Conservation (phyloP, 2,797 vertebrate species). For the Gallinago solitaria region DNA sequence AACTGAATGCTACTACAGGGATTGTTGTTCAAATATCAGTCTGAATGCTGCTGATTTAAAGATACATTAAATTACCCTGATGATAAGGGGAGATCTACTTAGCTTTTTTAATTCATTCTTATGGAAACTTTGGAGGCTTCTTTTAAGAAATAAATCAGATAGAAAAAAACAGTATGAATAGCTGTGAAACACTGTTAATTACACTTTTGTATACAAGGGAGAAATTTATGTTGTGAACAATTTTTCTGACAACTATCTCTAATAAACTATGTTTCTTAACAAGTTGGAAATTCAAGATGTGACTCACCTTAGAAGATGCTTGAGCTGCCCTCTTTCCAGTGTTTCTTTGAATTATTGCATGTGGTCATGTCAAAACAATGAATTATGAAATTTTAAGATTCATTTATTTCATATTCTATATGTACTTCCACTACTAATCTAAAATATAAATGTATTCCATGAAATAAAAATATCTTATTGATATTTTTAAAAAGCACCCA, state of each 20-base stretch:
- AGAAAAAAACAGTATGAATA: background rate
- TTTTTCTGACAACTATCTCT: slow-evolving; percentile 6
- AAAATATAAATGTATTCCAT: slow-evolving; percentile 12
- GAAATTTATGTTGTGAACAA: background rate
- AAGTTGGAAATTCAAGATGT: background rate
- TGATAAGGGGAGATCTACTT: background rate
- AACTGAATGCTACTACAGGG: background rate
- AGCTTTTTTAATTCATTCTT: background rate
- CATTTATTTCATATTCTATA: background rate
- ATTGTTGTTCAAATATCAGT: background rate
- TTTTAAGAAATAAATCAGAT: background rate
- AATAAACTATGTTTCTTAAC: background rate
- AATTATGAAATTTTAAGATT: slow-evolving; percentile 41
- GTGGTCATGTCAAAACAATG: background rate
- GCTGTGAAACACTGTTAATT: background rate
- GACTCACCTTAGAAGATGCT: background rate
- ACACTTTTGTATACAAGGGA: background rate
- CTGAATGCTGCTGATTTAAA: background rate
- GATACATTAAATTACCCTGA: background rate
- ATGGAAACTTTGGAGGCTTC: background rate
- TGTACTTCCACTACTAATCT: slow-evolving; percentile 6
- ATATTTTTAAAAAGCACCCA: background rate
- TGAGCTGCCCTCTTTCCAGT: background rate
- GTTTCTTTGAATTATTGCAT: slow-evolving; percentile 7
- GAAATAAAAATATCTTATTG: slow-evolving; percentile 20